Evolutionary conservation across 1,140 invertebrate genomes (phyloP).

Genomic region (Pemphigus obesinymphae): DNA sequence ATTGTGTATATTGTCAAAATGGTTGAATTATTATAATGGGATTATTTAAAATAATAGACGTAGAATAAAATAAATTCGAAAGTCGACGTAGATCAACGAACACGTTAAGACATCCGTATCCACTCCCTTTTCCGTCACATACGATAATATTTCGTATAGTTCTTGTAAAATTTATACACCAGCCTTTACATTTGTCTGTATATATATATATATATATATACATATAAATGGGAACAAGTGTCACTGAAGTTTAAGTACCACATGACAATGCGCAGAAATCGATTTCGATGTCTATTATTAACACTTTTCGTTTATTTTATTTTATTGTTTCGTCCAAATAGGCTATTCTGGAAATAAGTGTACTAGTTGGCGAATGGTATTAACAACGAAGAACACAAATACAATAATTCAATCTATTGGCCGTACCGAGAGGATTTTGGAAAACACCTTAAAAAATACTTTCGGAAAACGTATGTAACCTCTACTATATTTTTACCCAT

Average conservation of each 20-base stretch:
- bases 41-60: too few species aligned
- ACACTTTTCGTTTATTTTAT: neutral
- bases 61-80: too few species aligned
- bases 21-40: too few species aligned
- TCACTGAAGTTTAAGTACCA: neutral
- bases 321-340: too few species aligned
- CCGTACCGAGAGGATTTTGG: neutral
- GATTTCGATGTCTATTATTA: neutral
- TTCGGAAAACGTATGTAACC: neutral
- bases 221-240: neutral
- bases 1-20: too few species aligned
- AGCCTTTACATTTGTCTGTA: neutral
- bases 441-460: conserved; percentile 10
- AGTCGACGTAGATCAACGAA: too few species aligned
- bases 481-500: neutral
- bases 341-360: neutral
- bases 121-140: neutral
- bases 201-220: neutral
- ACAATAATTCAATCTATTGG: conserved; percentile 4
- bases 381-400: neutral
- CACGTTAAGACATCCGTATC: neutral
- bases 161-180: neutral
- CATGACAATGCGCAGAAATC: neutral
- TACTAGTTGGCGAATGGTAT: too few species aligned
- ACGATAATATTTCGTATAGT: neutral